A percentile compares a stretch with the other conserved stretches of the same genome.
Conservation (phyloP, 2,888 invertebrate genomes). For the Erynnis tages region DNA sequence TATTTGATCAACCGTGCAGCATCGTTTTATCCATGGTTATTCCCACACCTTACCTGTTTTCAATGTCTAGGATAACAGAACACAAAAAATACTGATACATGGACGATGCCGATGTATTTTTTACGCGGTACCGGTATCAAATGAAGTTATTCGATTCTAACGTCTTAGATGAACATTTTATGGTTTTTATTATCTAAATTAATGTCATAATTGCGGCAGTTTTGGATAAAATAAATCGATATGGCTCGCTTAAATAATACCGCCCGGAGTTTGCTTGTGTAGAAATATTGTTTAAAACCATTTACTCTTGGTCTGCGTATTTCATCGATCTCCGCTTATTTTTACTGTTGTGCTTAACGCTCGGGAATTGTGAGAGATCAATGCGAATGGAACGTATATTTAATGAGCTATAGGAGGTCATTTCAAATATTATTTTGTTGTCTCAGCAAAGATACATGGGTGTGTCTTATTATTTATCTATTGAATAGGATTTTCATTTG, state of each 20-base stretch:
- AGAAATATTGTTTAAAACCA: conserved; percentile 53
- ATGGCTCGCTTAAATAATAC: conserved; percentile 71
- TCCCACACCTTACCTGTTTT: conserved; percentile 63
- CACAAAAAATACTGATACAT: conserved; percentile 37
- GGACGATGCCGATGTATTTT: conserved; percentile 48
- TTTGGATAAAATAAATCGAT: conserved; percentile 77
- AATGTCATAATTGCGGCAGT: conserved; percentile 78
- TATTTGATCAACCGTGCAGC: conserved; percentile 52
- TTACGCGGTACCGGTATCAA: conserved; percentile 55
- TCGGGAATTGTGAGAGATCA: conserved; percentile 41
- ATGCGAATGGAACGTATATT: conserved; percentile 37
- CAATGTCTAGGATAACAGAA: conserved; percentile 37
- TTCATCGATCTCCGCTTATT: conserved; percentile 43
- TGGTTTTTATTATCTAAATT: conserved; percentile 72
- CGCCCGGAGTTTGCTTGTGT: conserved; percentile 62
- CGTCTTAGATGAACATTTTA: conserved; percentile 68
- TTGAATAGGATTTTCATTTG: conserved; percentile 42
- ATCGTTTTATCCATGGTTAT: conserved; percentile 57
- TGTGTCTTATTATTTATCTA: conserved; percentile 46
- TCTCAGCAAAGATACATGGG: conserved; percentile 53
- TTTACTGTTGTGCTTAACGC: conserved; percentile 35
- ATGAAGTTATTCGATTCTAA: conserved; percentile 73
- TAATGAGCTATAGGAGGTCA: conserved; percentile 58
- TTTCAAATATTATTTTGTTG: conserved; percentile 51
- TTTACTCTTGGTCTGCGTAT: conserved; percentile 50